Conservation (phyloP, 1,140 invertebrate species). For the Globodera rostochiensis region DNA sequence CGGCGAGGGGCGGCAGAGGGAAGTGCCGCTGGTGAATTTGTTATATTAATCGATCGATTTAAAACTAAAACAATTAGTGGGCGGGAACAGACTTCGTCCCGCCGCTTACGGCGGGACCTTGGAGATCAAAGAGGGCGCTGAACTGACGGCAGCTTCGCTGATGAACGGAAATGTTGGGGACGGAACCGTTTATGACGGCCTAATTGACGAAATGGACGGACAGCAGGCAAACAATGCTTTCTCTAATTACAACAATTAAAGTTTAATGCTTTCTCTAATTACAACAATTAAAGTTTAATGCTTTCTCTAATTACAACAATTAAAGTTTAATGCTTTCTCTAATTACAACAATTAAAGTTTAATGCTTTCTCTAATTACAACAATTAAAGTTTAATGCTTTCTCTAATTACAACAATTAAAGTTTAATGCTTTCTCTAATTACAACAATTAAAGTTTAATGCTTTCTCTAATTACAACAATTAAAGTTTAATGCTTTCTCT, state of each 20-base stretch:
- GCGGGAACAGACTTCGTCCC: not conserved
- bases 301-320: not conserved
- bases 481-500: too few species aligned
- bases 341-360: too few species aligned
- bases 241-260: too few species aligned
- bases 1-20: not conserved
- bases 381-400: too few species aligned
- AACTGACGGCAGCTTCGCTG: not conserved
- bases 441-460: too few species aligned
- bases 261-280: too few species aligned
- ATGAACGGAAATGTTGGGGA: conserved; percentile 13
- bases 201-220: conserved; percentile 6
- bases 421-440: not conserved
- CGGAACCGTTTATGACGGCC: conserved; percentile 2
- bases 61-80: not conserved
- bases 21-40: not conserved
- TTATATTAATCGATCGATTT: too few species aligned
- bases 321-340: not conserved
- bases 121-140: conserved; percentile 20
- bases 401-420: not conserved
- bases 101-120: conserved; percentile 19
- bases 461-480: too few species aligned
- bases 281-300: too few species aligned
- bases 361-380: too few species aligned
- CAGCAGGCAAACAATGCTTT: not conserved